Evolutionary conservation across 2,888 invertebrate genomes (phyloP).

Genomic region (Sicus ferrugineus): DNA sequence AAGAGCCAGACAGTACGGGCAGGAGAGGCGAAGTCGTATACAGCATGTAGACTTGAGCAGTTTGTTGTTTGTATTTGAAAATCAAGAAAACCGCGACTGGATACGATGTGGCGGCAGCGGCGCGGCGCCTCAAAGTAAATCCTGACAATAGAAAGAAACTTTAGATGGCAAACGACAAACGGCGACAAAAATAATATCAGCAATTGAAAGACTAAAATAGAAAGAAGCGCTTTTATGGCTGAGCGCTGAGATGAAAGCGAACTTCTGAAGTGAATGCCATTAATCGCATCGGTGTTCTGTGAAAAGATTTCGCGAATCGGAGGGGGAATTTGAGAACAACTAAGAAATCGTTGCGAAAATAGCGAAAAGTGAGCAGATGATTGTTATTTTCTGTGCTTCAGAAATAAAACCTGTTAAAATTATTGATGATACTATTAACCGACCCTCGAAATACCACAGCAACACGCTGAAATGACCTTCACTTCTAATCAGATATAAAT

Average conservation of each 20-base stretch:
- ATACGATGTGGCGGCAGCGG: background rate
- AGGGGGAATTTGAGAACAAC: too few species aligned
- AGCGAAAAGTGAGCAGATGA: too few species aligned
- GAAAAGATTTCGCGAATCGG: too few species aligned
- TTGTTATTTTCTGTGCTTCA: too few species aligned
- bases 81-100: background rate
- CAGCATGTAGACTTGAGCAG: background rate
- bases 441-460: too few species aligned
- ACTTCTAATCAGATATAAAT: too few species aligned
- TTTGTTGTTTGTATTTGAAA: background rate
- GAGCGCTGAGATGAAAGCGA: background rate
- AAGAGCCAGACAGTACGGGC: background rate
- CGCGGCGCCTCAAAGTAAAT: slow-evolving; percentile 7
- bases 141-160: background rate
- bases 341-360: too few species aligned
- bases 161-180: background rate
- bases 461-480: too few species aligned
- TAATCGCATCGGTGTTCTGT: too few species aligned
- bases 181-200: background rate
- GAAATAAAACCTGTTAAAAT: too few species aligned
- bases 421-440: too few species aligned
- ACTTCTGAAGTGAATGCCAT: too few species aligned
- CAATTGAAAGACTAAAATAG: background rate
- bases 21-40: slow-evolving; percentile 13
- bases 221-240: background rate